These are phyloP conservation scores for Motacilla alba DNA, from an alignment of 2,113 vertebrate genomes.

Conservation along the genomic window DNA sequence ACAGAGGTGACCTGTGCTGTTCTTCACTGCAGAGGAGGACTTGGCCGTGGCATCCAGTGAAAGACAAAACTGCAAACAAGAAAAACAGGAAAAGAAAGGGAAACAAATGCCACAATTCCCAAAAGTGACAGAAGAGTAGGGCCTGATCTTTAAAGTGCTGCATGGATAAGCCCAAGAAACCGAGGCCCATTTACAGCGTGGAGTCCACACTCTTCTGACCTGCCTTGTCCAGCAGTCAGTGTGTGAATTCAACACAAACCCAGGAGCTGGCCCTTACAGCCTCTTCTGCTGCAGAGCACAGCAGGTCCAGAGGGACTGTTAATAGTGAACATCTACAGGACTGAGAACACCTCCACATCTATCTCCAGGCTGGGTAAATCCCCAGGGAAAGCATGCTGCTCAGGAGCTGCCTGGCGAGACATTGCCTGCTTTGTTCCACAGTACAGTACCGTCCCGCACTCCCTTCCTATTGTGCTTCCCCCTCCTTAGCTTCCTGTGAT, in stretches of 20 bases:
- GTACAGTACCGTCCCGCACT: neutral
- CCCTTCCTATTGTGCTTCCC: neutral
- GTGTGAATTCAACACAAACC: neutral
- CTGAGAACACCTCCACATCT: neutral
- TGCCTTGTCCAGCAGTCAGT: neutral
- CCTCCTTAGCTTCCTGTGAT: slow-evolving; percentile 8
- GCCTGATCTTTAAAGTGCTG: neutral
- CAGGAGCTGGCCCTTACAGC: neutral
- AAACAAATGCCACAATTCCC: neutral
- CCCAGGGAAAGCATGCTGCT: neutral
- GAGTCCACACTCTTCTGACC: neutral
- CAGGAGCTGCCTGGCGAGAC: slow-evolving; percentile 35
- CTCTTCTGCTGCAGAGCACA: neutral
- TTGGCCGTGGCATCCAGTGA: neutral
- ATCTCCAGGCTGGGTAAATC: neutral
- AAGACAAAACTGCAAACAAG: neutral
- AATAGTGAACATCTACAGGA: neutral
- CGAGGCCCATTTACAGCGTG: neutral
- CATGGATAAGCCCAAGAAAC: neutral
- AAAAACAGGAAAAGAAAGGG: neutral
- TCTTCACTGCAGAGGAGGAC: neutral
- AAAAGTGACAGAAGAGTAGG: neutral
- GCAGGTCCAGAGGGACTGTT: neutral
- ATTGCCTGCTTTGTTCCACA: neutral
- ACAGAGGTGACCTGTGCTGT: neutral